phyloP scores from a whole-genome alignment of 2,888 invertebrate species.

The Bembecia ichneumoniformis region DNA sequence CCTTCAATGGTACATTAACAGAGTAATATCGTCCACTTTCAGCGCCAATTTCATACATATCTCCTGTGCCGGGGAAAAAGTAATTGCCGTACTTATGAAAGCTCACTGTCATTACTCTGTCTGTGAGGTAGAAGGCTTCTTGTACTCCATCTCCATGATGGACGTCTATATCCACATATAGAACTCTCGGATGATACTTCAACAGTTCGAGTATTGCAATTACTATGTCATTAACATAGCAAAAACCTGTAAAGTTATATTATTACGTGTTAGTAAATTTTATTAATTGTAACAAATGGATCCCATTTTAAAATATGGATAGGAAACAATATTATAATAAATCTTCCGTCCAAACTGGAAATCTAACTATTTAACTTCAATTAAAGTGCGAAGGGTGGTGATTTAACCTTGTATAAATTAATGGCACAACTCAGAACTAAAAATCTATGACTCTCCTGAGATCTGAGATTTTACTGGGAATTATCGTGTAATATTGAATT shows the following conservation, averaged over 20 bases:
- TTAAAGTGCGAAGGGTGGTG: no score
- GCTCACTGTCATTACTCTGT: constrained; percentile 98
- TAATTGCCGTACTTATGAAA: constrained; percentile 99
- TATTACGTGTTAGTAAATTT: no score
- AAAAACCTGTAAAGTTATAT: constrained; percentile 79
- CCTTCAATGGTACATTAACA: constrained; percentile 97
- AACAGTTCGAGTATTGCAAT: constrained; percentile 95
- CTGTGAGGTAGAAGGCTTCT: constrained; percentile 97
- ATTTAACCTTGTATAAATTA: no score
- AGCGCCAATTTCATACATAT: constrained; percentile 98
- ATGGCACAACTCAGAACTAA: no score
- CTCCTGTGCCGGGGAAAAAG: constrained; percentile 98
- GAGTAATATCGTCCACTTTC: constrained; percentile 97
- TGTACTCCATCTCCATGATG: constrained; percentile 98
- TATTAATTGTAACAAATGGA: no score
- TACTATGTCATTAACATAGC: constrained; percentile 99
- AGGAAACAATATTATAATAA: no score
- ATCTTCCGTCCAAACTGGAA: no score
- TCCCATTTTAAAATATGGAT: no score
- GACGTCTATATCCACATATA: constrained; percentile 99
- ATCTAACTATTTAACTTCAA: no score
- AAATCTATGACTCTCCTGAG: no score
- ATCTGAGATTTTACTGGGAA: no score
- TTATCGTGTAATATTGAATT: no score
- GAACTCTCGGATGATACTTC: constrained; percentile 92